Conservation (phyloP, 2,797 vertebrate species). For the Scomberomorus guttatus region DNA sequence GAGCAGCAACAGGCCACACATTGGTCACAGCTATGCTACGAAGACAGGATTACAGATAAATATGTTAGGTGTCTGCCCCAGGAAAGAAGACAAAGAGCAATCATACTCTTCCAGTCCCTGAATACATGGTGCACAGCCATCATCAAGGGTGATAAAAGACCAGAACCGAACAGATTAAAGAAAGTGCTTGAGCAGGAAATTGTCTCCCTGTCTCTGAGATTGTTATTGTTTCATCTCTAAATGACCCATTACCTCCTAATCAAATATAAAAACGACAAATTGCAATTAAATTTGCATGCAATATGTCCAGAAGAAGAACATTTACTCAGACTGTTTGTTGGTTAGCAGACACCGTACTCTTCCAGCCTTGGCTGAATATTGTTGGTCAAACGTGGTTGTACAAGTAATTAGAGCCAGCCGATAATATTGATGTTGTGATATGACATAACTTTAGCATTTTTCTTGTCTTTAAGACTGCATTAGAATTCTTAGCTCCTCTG, state of each 20-base stretch:
- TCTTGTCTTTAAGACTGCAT: background rate
- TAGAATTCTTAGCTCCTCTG: background rate
- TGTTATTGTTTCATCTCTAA: conserved; percentile 74
- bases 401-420: background rate
- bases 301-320: background rate
- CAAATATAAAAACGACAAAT: conserved; percentile 34
- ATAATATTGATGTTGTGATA: background rate
- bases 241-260: conserved; percentile 74
- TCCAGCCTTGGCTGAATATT: no score
- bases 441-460: background rate
- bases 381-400: background rate
- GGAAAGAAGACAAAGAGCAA: conserved; percentile 76
- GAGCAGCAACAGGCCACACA: conserved; percentile 75
- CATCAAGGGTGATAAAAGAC: conserved; percentile 78
- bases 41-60: conserved; percentile 84
- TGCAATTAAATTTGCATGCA: background rate
- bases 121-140: conserved; percentile 69
- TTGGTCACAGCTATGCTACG: conserved; percentile 79
- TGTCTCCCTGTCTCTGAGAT: conserved; percentile 61
- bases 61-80: conserved; percentile 80
- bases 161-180: conserved; percentile 75
- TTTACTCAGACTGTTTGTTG: background rate
- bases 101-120: conserved; percentile 59
- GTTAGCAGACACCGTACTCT: no score
- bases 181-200: conserved; percentile 76